Percentiles rank a stretch among this genome's conserved stretches.
Evolutionary conservation across 2,797 vertebrate genomes (phyloP).

Genomic region (Chlorospingus semifuscus): DNA sequence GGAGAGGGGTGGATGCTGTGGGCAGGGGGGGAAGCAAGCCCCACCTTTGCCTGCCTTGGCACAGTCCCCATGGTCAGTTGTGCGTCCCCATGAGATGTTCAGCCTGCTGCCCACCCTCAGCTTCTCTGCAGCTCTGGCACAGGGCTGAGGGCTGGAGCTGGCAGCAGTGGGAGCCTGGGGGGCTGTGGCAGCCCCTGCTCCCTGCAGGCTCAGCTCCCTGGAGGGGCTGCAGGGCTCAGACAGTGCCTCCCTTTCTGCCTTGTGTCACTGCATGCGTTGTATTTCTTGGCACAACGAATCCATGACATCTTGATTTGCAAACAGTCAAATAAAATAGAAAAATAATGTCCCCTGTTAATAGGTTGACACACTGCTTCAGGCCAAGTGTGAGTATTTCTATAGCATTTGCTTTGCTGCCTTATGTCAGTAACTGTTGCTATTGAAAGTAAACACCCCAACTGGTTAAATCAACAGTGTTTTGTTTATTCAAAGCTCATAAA

Average conservation of each 20-base stretch:
- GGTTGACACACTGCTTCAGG: constrained; percentile 42
- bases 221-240: neutral
- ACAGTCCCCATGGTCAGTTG: fast-evolving
- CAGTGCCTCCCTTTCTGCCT: neutral
- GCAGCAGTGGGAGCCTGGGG: neutral
- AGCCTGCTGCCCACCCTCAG: neutral
- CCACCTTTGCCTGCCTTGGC: neutral
- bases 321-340: constrained; percentile 61
- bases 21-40: neutral
- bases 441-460: constrained; percentile 68
- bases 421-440: constrained; percentile 63
- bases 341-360: constrained; percentile 31
- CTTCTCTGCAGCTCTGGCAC: neutral
- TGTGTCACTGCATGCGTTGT: neutral
- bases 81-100: neutral
- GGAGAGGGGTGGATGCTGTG: fast-evolving
- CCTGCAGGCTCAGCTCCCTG: neutral
- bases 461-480: constrained; percentile 63
- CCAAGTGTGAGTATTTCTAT: constrained; percentile 43
- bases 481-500: constrained; percentile 72
- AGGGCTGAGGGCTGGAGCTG: neutral
- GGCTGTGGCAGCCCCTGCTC: neutral
- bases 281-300: constrained; percentile 33
- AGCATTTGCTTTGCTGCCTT: constrained; percentile 42
- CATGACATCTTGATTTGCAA: constrained; percentile 30